These are phyloP conservation scores for Halichondria panicea DNA, from an alignment of 37 sponge, comb jelly and placozoan genomes.

Conservation along the genomic window DNA sequence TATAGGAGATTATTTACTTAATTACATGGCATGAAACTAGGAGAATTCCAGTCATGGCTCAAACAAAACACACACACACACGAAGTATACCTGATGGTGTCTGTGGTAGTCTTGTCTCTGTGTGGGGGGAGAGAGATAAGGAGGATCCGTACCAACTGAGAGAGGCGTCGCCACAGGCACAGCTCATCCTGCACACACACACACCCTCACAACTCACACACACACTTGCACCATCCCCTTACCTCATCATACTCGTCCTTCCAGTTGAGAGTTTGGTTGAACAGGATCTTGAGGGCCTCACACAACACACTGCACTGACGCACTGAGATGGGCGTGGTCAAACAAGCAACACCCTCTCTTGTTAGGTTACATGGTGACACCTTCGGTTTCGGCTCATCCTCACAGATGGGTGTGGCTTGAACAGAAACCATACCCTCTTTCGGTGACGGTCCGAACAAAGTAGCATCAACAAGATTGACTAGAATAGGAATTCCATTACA, in stretches of 20 bases:
- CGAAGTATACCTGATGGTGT: background rate
- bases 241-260: constrained; percentile 24
- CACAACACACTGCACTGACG: constrained; percentile 3
- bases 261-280: constrained; percentile 60
- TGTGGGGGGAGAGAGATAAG: background rate
- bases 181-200: background rate
- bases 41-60: too few species aligned
- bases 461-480: constrained; percentile 15
- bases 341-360: constrained; percentile 1
- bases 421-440: background rate
- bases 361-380: too few species aligned
- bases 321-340: constrained; percentile 14
- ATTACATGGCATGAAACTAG: too few species aligned
- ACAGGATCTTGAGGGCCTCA: constrained; percentile 51
- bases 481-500: constrained; percentile 32
- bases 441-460: background rate
- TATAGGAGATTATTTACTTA: too few species aligned
- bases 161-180: background rate
- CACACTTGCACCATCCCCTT: background rate
- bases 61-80: background rate
- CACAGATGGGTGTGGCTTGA: background rate
- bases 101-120: background rate
- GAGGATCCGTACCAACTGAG: constrained; percentile 21
- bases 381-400: constrained; percentile 7
- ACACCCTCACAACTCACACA: background rate